Percentiles rank a stretch among this genome's conserved stretches.
phyloP scores from a whole-genome alignment of 2,888 invertebrate species.

The Lasioglossum malachurum region DNA sequence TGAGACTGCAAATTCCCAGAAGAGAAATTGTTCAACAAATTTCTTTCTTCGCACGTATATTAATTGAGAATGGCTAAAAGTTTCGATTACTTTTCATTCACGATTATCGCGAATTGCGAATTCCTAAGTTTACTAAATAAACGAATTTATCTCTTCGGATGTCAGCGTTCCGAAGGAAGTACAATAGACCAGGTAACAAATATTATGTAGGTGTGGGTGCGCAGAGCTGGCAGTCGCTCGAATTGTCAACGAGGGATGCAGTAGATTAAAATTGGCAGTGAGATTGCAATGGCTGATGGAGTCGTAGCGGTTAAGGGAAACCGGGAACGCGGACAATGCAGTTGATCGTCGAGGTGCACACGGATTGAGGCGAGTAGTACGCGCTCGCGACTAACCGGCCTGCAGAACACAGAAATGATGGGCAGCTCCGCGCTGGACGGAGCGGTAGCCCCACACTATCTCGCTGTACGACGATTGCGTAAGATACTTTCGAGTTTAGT shows the following conservation, averaged over 20 bases:
- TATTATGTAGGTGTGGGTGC: too few relatives aligned
- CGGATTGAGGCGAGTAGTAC: constrained; percentile 28
- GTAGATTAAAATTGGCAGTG: neutral
- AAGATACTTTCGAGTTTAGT: constrained; percentile 80
- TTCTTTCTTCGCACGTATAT: too few relatives aligned
- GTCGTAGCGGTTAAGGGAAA: constrained; percentile 34
- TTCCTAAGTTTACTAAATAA: too few relatives aligned
- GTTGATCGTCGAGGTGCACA: constrained; percentile 26
- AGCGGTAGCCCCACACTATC: constrained; percentile 72
- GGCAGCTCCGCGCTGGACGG: constrained; percentile 68
- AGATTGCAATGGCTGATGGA: neutral
- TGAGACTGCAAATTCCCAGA: too few relatives aligned
- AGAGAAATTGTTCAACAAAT: too few relatives aligned
- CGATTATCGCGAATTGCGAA: too few relatives aligned
- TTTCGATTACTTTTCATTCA: too few relatives aligned
- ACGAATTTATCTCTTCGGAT: too few relatives aligned
- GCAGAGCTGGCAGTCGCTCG: too few relatives aligned
- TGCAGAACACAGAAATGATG: constrained; percentile 82
- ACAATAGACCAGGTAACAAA: too few relatives aligned
- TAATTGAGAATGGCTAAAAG: too few relatives aligned
- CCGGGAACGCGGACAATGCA: constrained; percentile 38
- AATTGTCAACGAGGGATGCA: too few relatives aligned
- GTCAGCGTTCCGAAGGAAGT: neutral
- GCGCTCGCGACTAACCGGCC: constrained; percentile 53
- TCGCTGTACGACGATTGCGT: constrained; percentile 79